A percentile compares a stretch with the other conserved stretches of the same genome.
phyloP scores from a whole-genome alignment of 2,797 vertebrate genomes.

The Parambassis ranga region DNA sequence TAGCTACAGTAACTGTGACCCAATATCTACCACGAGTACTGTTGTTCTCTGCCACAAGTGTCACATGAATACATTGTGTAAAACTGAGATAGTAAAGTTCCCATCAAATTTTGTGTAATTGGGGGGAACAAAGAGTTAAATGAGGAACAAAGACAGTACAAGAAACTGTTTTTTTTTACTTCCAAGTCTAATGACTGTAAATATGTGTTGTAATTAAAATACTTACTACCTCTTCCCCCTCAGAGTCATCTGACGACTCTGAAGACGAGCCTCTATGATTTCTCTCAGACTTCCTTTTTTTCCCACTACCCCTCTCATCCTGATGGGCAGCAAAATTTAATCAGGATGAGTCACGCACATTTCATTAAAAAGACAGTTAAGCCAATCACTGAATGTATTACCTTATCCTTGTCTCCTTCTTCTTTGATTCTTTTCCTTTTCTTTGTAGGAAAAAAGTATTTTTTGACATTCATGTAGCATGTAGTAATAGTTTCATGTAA shows the following conservation, averaged over 20 bases:
- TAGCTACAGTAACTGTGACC: no score
- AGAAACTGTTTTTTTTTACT: no score
- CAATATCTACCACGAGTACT: no score
- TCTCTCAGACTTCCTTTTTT: conserved; percentile 84
- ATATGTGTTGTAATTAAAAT: background rate
- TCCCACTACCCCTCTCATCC: conserved; percentile 81
- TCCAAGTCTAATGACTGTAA: no score
- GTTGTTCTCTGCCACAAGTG: background rate
- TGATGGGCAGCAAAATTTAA: conserved; percentile 30
- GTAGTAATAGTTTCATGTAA: no score
- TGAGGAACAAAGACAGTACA: background rate
- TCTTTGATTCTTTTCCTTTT: conserved; percentile 88
- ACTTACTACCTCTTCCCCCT: conserved; percentile 84
- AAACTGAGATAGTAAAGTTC: no score
- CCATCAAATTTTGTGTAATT: background rate
- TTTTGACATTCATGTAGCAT: no score
- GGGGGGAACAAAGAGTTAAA: background rate
- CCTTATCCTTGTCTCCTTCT: conserved; percentile 89
- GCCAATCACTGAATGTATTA: conserved; percentile 43
- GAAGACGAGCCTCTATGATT: conserved; percentile 81
- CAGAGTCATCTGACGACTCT: conserved; percentile 83
- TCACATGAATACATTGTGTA: background rate
- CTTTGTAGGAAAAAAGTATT: conserved; percentile 80
- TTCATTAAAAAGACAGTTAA: background rate
- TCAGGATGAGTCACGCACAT: no score